These are phyloP conservation scores for Eupithecia subumbrata DNA, from an alignment of 2,888 invertebrate genomes.

Conservation along the genomic window DNA sequence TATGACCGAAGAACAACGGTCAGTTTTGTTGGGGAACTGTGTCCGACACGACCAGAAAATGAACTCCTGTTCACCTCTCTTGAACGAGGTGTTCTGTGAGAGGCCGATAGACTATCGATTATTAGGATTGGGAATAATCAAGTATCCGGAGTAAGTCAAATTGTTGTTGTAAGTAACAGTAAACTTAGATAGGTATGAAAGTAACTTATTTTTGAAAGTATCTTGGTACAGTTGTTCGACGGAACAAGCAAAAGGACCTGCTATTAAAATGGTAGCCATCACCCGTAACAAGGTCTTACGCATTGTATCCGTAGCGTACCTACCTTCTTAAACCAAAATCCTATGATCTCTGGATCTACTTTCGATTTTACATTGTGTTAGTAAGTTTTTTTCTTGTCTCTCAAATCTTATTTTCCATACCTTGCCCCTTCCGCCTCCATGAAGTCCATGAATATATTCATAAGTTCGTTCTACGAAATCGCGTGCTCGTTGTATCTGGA, in stretches of 20 bases:
- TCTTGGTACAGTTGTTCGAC: neutral
- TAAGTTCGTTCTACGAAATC: too few relatives aligned
- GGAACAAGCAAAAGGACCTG: neutral
- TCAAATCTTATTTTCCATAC: too few relatives aligned
- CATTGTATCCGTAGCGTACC: neutral
- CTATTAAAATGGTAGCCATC: neutral
- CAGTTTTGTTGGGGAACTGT: conserved; percentile 81
- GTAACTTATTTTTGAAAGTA: neutral
- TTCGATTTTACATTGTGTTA: neutral
- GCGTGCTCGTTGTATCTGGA: too few relatives aligned
- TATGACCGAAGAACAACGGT: conserved; percentile 78
- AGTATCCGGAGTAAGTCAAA: conserved; percentile 62
- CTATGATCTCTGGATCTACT: neutral
- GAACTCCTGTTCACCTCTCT: conserved; percentile 83
- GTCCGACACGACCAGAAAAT: conserved; percentile 82
- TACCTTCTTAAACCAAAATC: neutral
- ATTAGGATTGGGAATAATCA: conserved; percentile 81
- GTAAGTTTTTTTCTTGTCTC: too few relatives aligned
- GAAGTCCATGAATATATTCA: too few relatives aligned
- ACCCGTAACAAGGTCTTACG: neutral
- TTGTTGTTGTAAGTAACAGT: neutral
- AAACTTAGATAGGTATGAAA: neutral
- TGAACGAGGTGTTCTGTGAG: conserved; percentile 84
- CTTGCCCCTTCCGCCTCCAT: too few relatives aligned
- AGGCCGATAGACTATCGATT: conserved; percentile 84